Percentiles rank a stretch among this genome's conserved stretches.
phyloP scores from a whole-genome alignment of 2,797 vertebrate species.

The Scarus forsteni region DNA sequence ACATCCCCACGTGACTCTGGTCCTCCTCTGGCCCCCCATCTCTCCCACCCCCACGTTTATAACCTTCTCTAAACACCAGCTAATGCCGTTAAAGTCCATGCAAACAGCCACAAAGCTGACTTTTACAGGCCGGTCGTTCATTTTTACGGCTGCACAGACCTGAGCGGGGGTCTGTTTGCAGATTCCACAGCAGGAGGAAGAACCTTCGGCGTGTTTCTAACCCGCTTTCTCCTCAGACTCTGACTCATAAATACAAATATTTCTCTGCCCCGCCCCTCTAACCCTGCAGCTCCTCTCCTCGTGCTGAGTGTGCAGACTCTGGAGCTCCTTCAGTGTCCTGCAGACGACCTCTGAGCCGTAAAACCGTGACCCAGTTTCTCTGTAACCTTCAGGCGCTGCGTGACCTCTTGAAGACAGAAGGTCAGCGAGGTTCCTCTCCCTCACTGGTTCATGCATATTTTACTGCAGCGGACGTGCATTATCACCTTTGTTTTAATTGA shows the following conservation, averaged over 20 bases:
- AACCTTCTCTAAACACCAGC: constrained; percentile 35
- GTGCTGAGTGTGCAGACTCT: constrained; percentile 1
- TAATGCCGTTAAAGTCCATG: constrained; percentile 15
- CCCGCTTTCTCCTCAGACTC: background rate
- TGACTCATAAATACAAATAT: background rate
- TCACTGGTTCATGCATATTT: constrained; percentile 22
- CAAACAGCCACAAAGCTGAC: constrained; percentile 4
- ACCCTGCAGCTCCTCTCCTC: background rate
- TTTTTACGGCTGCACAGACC: constrained; percentile 19
- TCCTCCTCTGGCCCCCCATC: background rate
- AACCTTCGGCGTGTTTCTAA: background rate
- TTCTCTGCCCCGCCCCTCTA: no score
- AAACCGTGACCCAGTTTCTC: constrained; percentile 66
- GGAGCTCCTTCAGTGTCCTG: constrained; percentile 30
- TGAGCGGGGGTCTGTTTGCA: background rate
- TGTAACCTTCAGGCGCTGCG: constrained; percentile 57
- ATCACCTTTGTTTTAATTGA: constrained; percentile 5
- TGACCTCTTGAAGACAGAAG: constrained; percentile 55
- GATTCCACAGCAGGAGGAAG: background rate
- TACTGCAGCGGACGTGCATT: constrained; percentile 16
- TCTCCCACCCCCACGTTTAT: constrained; percentile 1
- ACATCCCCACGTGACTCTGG: background rate
- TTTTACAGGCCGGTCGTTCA: constrained; percentile 7
- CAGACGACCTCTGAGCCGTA: constrained; percentile 44
- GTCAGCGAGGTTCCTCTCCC: constrained; percentile 40